phyloP scores from a whole-genome alignment of 2,113 vertebrate species.

The Pterocles orientalis region DNA sequence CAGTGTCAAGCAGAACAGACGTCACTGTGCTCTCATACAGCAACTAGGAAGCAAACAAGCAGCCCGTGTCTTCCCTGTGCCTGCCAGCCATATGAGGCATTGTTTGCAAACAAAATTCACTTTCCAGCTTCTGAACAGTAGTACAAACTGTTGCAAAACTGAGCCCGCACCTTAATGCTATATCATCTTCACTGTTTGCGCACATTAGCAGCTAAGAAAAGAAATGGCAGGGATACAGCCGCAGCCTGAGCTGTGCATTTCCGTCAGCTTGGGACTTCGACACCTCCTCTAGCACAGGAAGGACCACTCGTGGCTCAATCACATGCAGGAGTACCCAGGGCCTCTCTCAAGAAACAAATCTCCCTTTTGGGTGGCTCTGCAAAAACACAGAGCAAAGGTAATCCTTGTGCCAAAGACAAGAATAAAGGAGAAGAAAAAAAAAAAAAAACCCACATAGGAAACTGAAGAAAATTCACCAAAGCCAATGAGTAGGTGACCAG shows the following conservation, averaged over 20 bases:
- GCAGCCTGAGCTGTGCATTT: neutral
- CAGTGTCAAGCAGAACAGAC: neutral
- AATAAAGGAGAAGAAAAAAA: neutral
- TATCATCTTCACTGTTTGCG: neutral
- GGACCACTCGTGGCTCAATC: neutral
- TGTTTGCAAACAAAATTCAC: neutral
- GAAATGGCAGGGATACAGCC: neutral
- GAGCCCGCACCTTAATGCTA: rapidly evolving
- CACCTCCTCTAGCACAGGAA: neutral
- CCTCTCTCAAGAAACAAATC: neutral
- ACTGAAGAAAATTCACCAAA: neutral
- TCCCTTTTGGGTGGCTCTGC: neutral
- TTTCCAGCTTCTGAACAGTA: neutral
- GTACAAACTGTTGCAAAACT: neutral
- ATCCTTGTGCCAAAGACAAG: neutral
- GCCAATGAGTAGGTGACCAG: no score
- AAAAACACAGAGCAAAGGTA: neutral
- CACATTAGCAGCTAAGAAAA: neutral
- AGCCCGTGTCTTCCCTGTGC: neutral
- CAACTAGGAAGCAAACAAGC: neutral
- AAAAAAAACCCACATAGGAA: rapidly evolving
- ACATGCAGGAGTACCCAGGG: neutral
- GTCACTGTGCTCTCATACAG: neutral
- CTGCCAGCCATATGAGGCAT: neutral
- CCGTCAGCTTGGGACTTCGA: neutral